phyloP scores from a whole-genome alignment of 2,888 invertebrate genomes.

The Pherbina coryleti region DNA sequence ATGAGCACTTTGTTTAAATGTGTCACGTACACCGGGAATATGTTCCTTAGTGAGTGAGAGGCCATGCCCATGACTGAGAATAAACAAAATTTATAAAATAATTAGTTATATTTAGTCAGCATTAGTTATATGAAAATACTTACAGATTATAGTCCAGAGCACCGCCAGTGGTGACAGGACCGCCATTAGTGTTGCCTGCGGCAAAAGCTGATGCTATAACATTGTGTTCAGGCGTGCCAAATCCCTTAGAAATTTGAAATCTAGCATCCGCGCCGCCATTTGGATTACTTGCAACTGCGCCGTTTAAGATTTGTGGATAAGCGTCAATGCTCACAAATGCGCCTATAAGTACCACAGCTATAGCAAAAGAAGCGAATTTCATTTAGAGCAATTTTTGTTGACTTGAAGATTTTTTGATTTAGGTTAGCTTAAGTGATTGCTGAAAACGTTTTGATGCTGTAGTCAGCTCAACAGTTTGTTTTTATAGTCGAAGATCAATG shows the following conservation, averaged over 20 bases:
- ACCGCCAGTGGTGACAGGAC: constrained; percentile 50
- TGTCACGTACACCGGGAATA: constrained; percentile 50
- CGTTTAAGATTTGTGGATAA: constrained; percentile 50
- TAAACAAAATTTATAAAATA: too few relatives aligned
- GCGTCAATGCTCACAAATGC: constrained; percentile 20
- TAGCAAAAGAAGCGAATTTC: constrained; percentile 38
- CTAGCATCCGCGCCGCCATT: constrained; percentile 58
- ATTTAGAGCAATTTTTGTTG: constrained; percentile 33
- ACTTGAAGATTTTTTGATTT: too few relatives aligned
- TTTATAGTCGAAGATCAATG: too few relatives aligned
- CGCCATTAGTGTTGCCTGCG: constrained; percentile 48
- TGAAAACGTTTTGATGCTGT: too few relatives aligned
- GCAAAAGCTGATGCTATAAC: constrained; percentile 54
- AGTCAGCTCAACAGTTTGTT: too few relatives aligned
- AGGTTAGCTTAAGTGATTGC: too few relatives aligned
- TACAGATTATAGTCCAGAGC: constrained; percentile 50
- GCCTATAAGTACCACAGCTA: constrained; percentile 29
- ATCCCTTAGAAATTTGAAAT: constrained; percentile 53
- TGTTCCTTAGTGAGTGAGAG: constrained; percentile 46
- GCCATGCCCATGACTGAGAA: constrained; percentile 49
- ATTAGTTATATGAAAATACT: constrained; percentile 28
- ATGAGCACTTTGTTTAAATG: constrained; percentile 47
- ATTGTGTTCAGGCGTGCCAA: constrained; percentile 61
- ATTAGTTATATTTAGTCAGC: background rate
- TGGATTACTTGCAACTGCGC: constrained; percentile 56